Percentiles rank a stretch among this genome's conserved stretches.
phyloP scores from a whole-genome alignment of 2,113 vertebrate genomes.

The Corydoras maculifer region DNA sequence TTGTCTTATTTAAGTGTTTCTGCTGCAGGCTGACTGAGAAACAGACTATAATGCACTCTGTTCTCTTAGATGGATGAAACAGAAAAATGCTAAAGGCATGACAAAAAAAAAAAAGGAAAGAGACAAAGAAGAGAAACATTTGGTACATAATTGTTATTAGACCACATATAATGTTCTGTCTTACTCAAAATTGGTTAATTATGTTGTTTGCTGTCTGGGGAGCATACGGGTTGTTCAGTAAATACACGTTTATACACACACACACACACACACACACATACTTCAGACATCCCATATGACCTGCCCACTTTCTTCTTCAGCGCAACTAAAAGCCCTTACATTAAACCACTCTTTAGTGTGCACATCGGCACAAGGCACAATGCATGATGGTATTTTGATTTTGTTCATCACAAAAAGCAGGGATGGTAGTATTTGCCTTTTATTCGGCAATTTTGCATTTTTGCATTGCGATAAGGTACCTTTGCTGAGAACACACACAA shows the following conservation, averaged over 20 bases:
- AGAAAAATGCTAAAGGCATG: not conserved
- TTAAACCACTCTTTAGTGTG: not conserved
- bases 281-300: conserved; percentile 21
- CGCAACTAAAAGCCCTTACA: conserved; percentile 1
- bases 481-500: not conserved
- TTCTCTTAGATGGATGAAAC: conserved; percentile 9
- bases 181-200: conserved; percentile 11
- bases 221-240: conserved; percentile 9
- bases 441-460: not conserved
- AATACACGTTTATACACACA: not conserved
- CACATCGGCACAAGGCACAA: not conserved
- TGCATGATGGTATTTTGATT: conserved; percentile 14
- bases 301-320: not conserved
- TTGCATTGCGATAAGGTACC: not conserved
- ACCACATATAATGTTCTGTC: too few species aligned
- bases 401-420: not conserved
- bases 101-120: conserved; percentile 20
- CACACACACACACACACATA: not conserved
- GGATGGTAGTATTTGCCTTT: not conserved
- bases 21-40: conserved; percentile 56
- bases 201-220: conserved; percentile 23
- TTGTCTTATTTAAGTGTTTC: conserved; percentile 70
- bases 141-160: not conserved
- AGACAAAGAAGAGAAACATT: not conserved
- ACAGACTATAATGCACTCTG: not conserved